A percentile compares a stretch with the other conserved stretches of the same genome.
Conservation (phyloP, 37 sponge, comb jelly and placozoan genomes). For the Sycon ciliatum region DNA sequence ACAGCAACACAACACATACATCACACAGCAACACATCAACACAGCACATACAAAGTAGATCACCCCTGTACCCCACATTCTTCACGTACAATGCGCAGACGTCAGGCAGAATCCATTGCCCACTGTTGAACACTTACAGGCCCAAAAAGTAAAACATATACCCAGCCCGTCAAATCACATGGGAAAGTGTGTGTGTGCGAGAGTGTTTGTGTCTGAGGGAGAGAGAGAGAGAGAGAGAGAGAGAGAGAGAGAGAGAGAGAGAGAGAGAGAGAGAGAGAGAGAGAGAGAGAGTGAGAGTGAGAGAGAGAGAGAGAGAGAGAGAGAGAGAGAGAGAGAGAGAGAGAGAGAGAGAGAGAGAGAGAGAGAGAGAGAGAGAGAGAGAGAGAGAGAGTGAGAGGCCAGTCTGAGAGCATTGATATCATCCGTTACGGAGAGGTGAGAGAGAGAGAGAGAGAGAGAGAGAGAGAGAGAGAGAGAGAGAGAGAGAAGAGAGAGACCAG, state of each 20-base stretch:
- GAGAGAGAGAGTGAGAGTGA: neutral
- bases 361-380: neutral
- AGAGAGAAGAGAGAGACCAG: neutral
- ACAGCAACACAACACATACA: no score
- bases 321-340: neutral
- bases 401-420: neutral
- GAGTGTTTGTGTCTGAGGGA: slow-evolving; percentile 5
- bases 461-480: no score
- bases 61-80: no score
- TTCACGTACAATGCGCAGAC: no score
- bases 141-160: no score
- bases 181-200: neutral
- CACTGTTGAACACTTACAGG: no score
- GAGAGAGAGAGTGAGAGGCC: neutral
- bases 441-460: no score
- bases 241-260: neutral
- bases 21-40: no score
- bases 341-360: neutral
- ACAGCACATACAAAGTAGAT: no score
- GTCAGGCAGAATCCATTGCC: slow-evolving; percentile 59
- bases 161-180: no score
- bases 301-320: neutral
- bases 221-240: slow-evolving; percentile 5
- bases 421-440: no score
- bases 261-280: neutral